Evolutionary conservation across 2,113 vertebrate species (phyloP), one percentile per base, ranked within the genome.

Genomic region (Bucco capensis): DNA sequence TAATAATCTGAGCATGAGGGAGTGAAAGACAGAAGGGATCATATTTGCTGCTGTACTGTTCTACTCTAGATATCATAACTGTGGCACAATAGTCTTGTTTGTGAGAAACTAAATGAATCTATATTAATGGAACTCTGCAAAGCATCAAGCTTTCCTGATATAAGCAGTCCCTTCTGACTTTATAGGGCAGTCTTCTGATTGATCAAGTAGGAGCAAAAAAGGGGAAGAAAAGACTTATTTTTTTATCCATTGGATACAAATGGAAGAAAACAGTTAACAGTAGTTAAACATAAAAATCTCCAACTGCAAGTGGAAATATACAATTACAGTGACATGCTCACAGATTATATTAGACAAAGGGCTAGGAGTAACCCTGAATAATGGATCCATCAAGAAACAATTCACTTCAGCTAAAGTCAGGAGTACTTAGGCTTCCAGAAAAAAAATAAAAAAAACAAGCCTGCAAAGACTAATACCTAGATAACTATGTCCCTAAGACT

Each of bases 1-100:
- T 96, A 93, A 95, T 94, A 96, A 95, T 89, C 93, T 75, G 64
- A 92, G 60, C 93, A 58, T 90, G 80, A 84, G 84, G 86, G 78
- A 57, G 70, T 40, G 70, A 82, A 66, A 88, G 65, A 83, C 62
- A 93, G 83, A 73, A 40, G 33, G 69, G 71, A 93, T 78, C 24
- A 10, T 66, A 70, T 85, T 86, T 94, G 42, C 77, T 90, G 74
- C 82, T 73, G 37, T 62, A 84, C 60, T 44, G 42, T 66, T 76
- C 91, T 79, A 19, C 42, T 24, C 73, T 82, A 56, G 74, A 46
- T 72, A 81, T 28, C 24, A 2, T 64, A 92, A 67, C 82, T 56
- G 75, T 22, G 86, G 69, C 53, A 83, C 81, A 87, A 82, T 84
- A 85, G 66, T 70, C 69, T 60, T 75, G 38, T 82, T 96, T 92